These are phyloP conservation scores for Xenopus petersii DNA, from an alignment of 2,797 vertebrate species.

Conservation along the genomic window DNA sequence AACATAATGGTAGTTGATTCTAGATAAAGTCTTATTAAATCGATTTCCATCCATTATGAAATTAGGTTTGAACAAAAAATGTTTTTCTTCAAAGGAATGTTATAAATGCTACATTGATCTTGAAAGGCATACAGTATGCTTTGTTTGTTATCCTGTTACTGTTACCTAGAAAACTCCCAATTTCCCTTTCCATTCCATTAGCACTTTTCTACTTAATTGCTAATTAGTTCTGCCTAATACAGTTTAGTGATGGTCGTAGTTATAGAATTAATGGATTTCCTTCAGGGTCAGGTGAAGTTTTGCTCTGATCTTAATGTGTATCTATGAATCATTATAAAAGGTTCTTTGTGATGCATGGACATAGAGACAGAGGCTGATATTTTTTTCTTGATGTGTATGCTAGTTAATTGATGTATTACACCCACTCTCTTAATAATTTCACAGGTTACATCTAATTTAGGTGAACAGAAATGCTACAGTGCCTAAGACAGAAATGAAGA, in stretches of 20 bases:
- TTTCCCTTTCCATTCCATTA: conserved; percentile 40
- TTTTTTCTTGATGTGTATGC: conserved; percentile 13
- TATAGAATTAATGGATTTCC: conserved; percentile 44
- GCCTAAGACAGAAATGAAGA: no score
- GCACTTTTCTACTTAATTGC: conserved; percentile 40
- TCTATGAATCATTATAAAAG: conserved; percentile 43
- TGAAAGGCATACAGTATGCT: conserved; percentile 4
- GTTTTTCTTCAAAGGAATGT: conserved; percentile 25
- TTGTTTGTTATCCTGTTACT: conserved; percentile 32
- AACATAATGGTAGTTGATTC: no score
- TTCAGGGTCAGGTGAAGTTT: conserved; percentile 46
- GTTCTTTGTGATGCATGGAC: conserved; percentile 29
- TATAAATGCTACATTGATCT: conserved; percentile 27
- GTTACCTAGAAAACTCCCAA: conserved; percentile 33
- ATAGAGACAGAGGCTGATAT: conserved; percentile 30
- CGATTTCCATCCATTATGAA: conserved; percentile 31
- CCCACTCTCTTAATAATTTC: no score
- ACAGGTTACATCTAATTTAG: no score
- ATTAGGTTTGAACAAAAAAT: not conserved
- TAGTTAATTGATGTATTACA: not conserved
- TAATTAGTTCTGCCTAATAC: conserved; percentile 47
- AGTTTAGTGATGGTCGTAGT: conserved; percentile 43
- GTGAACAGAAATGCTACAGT: no score
- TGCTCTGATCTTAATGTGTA: conserved; percentile 36
- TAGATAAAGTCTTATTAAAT: not conserved